Base-by-base conservation (phyloP, 2,797 vertebrate species). In the Ispidina picta region DNA sequence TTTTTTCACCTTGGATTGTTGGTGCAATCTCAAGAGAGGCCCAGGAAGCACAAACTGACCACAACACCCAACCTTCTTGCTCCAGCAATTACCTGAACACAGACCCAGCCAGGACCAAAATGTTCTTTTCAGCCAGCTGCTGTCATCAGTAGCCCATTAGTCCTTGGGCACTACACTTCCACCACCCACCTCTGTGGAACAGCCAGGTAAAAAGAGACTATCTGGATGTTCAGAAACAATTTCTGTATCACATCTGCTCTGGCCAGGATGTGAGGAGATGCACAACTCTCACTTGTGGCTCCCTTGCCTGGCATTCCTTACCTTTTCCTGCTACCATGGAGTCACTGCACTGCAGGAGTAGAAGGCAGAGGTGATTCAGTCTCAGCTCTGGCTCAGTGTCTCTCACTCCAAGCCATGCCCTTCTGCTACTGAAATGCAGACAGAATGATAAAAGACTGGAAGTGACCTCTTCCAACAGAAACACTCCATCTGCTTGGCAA, bases 111-210 rank as follows among this genome's bases (percentile, higher is more conserved):
- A 97, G 95, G 97, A 95, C 90, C 97, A 97, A 98, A 97, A 94
- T 94, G 96, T 97, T 93, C 92, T 92, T 94, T 89, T 95, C 96
- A 96, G 98, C 98, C 97, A 97, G 88, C 98, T 98, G 97, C 95
- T 98, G 98, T 97, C 98, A 97, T 90, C 46, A 54, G 97, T 97
- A 98, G 97, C 97, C 98, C 98, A 98, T 96, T 96, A 91, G 97
- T 97, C 98, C 98, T 94, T 94, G 96, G 97, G 95, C 97, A 97
- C 95, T 95, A 97, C 87, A 90, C 93, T 94, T 92, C 73, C 48
- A 76, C 81, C 96, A 80, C 92, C 86, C 54, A 83, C 62, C 71
- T 76, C 87, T 20, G 29, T 65, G 63, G 48, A 79, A 49, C 5
- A 49, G 85, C 74, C 87, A 82, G 28, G 28, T 56, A 28, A 35